phyloP scores from a whole-genome alignment of 2,888 invertebrate species.

The Thecocarcelia acutangulata region DNA sequence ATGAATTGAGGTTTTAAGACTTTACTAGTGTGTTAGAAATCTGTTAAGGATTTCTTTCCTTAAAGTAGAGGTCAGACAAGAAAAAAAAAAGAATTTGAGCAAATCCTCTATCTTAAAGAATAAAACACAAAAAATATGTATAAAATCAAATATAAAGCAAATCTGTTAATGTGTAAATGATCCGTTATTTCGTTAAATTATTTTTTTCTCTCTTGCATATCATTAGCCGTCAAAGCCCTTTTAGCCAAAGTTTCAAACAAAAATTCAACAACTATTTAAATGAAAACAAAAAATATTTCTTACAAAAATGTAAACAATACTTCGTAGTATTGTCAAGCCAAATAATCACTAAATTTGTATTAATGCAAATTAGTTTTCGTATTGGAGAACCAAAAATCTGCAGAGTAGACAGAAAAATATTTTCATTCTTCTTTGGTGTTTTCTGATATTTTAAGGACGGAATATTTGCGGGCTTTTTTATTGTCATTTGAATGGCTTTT shows the following conservation, averaged over 20 bases:
- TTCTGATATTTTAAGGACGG: not conserved
- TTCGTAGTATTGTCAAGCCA: constrained; percentile 27
- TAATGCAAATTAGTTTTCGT: not conserved
- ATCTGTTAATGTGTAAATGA: constrained; percentile 28
- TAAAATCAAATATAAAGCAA: no score
- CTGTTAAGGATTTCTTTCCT: no score
- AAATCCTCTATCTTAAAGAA: no score
- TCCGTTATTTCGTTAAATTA: not conserved
- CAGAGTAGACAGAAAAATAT: not conserved
- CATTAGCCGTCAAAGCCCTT: constrained; percentile 34
- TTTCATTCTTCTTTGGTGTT: not conserved
- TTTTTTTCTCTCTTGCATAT: constrained; percentile 22
- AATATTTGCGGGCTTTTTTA: constrained; percentile 26
- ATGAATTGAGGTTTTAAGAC: no score
- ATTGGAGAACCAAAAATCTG: not conserved
- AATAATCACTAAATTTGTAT: not conserved
- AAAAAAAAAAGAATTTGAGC: no score
- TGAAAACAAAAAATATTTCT: not conserved
- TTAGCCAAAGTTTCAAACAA: constrained; percentile 1
- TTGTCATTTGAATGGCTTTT: constrained; percentile 37
- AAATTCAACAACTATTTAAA: constrained; percentile 30
- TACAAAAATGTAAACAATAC: constrained; percentile 41
- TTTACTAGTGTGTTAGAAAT: no score
- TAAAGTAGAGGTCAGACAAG: no score
- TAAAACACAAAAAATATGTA: no score